Evolutionary conservation across 2,888 invertebrate species (phyloP).

Genomic region (Aporophyla lueneburgensis): DNA sequence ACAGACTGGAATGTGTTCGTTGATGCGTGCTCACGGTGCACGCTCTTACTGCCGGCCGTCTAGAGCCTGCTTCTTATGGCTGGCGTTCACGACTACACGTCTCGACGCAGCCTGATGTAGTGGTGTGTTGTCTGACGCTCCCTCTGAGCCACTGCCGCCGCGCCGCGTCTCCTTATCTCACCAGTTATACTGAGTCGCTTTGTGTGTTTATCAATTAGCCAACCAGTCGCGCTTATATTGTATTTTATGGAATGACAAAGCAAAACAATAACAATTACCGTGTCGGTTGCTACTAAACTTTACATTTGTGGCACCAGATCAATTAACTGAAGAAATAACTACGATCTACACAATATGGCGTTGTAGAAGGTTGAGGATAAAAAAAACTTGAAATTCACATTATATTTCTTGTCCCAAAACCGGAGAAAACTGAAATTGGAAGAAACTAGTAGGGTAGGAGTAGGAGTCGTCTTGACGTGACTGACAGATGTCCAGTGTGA

Average conservation of each 20-base stretch:
- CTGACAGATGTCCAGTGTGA: no score
- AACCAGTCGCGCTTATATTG: conserved; percentile 4
- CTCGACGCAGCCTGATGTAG: background rate
- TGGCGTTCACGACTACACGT: background rate
- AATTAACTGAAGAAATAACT: conserved; percentile 29
- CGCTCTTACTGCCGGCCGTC: conserved; percentile 2
- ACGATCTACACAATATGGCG: conserved; percentile 1
- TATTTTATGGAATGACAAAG: conserved; percentile 18
- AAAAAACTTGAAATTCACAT: background rate
- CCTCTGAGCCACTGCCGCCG: background rate
- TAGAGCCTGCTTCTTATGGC: background rate
- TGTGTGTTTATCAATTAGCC: conserved; percentile 19
- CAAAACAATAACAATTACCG: conserved; percentile 55
- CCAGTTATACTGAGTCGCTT: background rate
- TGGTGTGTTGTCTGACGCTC: background rate
- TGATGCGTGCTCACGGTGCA: background rate
- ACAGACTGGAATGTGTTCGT: conserved; percentile 20
- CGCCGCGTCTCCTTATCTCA: conserved; percentile 38
- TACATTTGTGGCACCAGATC: conserved; percentile 11
- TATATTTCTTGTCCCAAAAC: background rate
- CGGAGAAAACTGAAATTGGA: no score
- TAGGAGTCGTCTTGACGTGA: no score
- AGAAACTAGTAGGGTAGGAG: no score
- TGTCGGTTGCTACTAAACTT: conserved; percentile 32
- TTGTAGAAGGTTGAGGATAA: background rate